Evolutionary conservation across 1,140 invertebrate species (phyloP).

Genomic region (Arion vulgaris): DNA sequence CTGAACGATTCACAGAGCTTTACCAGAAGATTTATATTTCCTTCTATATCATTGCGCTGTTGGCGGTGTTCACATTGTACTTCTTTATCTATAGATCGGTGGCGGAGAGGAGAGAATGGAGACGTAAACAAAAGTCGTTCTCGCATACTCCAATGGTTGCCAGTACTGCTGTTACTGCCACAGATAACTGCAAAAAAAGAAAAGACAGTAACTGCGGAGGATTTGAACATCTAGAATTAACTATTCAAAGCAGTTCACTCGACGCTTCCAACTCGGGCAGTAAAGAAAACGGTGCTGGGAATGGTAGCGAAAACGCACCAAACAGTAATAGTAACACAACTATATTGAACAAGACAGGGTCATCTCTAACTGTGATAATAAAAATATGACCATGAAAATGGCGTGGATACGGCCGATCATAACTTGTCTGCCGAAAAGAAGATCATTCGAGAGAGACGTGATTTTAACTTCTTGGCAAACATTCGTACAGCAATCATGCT

Average conservation of each 20-base stretch:
- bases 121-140: constrained; percentile 42
- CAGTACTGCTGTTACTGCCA: constrained; percentile 24
- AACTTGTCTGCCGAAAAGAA: constrained; percentile 35
- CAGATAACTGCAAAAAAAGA: constrained; percentile 11
- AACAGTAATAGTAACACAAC: neutral
- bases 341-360: too few species aligned
- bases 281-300: neutral
- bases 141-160: constrained; percentile 26
- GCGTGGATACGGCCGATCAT: constrained; percentile 7
- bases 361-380: neutral
- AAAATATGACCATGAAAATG: constrained; percentile 44
- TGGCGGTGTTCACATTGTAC: constrained; percentile 62
- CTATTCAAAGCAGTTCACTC: neutral
- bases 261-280: neutral
- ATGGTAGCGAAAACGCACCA: neutral
- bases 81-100: constrained; percentile 63
- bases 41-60: constrained; percentile 58
- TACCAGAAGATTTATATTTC: constrained; percentile 64
- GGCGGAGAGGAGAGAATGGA: constrained; percentile 50
- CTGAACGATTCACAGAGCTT: constrained; percentile 39
- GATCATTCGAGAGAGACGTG: constrained; percentile 37
- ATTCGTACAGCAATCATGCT: constrained; percentile 68
- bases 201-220: neutral
- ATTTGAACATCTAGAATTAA: neutral
- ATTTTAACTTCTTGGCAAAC: constrained; percentile 61